A percentile compares a stretch with the other conserved stretches of the same genome.
These are phyloP conservation scores for Rafetus swinhoei DNA, from an alignment of 2,113 vertebrate species.

Conservation along the genomic window DNA sequence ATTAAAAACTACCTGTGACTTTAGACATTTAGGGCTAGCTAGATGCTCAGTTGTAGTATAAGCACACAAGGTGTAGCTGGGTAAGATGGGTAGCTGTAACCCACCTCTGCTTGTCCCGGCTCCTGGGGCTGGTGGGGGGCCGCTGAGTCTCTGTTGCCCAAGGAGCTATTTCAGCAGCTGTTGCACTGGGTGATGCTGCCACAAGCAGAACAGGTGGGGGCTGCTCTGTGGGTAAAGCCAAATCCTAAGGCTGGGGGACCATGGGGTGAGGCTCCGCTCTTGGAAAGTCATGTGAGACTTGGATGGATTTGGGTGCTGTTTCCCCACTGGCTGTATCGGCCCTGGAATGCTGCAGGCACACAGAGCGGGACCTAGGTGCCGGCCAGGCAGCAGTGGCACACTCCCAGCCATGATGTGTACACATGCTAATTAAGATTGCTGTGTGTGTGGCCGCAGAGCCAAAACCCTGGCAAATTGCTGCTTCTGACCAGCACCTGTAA, in stretches of 20 bases:
- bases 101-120: not conserved
- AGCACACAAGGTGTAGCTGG: not conserved
- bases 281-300: not conserved
- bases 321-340: not conserved
- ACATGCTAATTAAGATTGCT: not conserved
- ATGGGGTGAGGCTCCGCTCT: not conserved
- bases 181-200: not conserved
- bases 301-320: not conserved
- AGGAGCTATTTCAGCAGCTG: not conserved
- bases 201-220: not conserved
- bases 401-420: not conserved
- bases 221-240: not conserved
- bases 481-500: not conserved
- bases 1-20: not conserved
- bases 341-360: not conserved
- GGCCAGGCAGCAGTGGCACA: not conserved
- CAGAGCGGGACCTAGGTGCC: not conserved
- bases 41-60: no score
- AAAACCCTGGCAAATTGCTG: not conserved
- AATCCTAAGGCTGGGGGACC: not conserved
- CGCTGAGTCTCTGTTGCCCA: not conserved
- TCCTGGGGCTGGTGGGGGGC: not conserved
- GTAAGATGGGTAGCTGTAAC: not conserved
- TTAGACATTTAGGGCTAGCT: not conserved
- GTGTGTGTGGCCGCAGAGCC: not conserved